A percentile compares a stretch with the other conserved stretches of the same genome.
Conservation (phyloP, 1,140 invertebrate genomes). For the Drosophila punjabiensis region DNA sequence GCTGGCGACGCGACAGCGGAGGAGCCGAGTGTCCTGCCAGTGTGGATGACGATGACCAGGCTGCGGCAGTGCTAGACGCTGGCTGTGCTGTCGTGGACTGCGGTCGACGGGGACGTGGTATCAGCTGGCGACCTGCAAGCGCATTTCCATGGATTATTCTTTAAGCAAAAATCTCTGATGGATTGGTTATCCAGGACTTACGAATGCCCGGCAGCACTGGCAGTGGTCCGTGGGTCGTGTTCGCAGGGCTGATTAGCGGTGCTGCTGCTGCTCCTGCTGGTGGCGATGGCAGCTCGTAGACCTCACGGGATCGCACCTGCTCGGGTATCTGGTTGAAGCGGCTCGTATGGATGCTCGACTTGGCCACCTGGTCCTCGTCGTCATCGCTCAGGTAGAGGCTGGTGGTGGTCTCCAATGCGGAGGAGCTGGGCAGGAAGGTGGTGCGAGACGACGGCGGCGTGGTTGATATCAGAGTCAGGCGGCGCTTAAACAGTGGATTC, state of each 20-base stretch:
- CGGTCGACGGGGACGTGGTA: slow-evolving; percentile 65
- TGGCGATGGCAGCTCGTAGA: slow-evolving; percentile 12
- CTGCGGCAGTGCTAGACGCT: not conserved
- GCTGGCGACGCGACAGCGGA: slow-evolving; percentile 57
- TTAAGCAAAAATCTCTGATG: not conserved
- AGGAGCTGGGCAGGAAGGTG: slow-evolving; percentile 28
- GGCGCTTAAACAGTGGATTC: slow-evolving; percentile 78
- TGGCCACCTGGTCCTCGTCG: slow-evolving; percentile 76
- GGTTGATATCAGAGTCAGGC: slow-evolving; percentile 61
- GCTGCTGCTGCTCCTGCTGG: slow-evolving; percentile 7
- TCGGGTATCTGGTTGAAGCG: slow-evolving; percentile 77
- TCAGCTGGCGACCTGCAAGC: slow-evolving; percentile 55
- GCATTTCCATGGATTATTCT: not conserved
- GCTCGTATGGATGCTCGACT: slow-evolving; percentile 79
- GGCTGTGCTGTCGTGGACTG: slow-evolving; percentile 43
- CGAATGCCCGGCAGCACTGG: slow-evolving; percentile 24
- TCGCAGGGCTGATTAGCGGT: not conserved
- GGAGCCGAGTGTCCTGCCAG: slow-evolving; percentile 37
- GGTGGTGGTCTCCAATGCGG: slow-evolving; percentile 53
- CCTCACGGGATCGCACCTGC: slow-evolving; percentile 30
- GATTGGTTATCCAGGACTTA: slow-evolving; percentile 18
- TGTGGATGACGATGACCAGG: slow-evolving; percentile 9
- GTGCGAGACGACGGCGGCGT: slow-evolving; percentile 13
- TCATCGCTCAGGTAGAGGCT: slow-evolving; percentile 54
- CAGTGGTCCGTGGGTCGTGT: slow-evolving; percentile 1